A percentile compares a stretch with the other conserved stretches of the same genome.
Evolutionary conservation across 2,113 vertebrate species (phyloP).

Genomic region (Lepus timidus): DNA sequence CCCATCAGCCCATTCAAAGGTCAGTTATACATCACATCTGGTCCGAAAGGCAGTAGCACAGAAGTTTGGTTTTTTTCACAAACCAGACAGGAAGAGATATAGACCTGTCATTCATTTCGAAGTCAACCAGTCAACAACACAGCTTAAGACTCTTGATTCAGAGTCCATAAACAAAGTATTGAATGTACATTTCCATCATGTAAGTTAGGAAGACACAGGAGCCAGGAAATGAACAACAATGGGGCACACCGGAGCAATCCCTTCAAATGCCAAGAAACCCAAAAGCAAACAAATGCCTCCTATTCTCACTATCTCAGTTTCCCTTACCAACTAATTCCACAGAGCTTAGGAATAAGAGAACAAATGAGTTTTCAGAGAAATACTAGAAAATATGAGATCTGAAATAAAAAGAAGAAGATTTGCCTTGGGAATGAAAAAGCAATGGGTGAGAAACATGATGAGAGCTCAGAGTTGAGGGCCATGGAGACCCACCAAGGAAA

Average conservation of each 20-base stretch:
- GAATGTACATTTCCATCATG: conserved; percentile 49
- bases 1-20: not conserved
- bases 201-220: conserved; percentile 11
- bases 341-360: not conserved
- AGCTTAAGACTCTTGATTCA: conserved; percentile 29
- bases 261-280: conserved; percentile 36
- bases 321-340: not conserved
- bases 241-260: not conserved
- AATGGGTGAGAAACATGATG: not conserved
- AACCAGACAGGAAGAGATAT: not conserved
- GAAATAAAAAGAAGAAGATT: not conserved
- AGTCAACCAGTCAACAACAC: conserved; percentile 32
- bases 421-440: not conserved
- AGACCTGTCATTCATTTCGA: conserved; percentile 13
- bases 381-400: not conserved
- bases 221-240: not conserved
- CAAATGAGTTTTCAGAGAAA: not conserved
- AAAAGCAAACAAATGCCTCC: not conserved
- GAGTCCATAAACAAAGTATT: conserved; percentile 45
- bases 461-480: not conserved
- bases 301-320: not conserved
- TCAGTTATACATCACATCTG: not conserved
- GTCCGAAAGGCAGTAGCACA: not conserved
- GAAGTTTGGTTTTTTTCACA: not conserved
- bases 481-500: accelerated